Evolutionary conservation across 2,888 invertebrate genomes (phyloP).

Genomic region (Lissocephala sabroskyi): DNA sequence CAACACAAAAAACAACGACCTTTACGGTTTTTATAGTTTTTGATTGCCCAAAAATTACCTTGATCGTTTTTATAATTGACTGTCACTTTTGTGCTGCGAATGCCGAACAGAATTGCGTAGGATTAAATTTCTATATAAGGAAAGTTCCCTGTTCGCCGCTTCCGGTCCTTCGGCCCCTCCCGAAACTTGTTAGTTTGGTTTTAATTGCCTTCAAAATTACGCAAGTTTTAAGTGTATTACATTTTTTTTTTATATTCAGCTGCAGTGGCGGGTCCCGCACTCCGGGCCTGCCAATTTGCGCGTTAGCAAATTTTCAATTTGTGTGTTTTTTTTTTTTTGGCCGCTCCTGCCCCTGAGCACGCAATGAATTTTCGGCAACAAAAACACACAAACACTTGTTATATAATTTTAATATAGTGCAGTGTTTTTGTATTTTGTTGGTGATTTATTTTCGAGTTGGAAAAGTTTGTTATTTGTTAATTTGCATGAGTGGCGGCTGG

Average conservation of each 20-base stretch:
- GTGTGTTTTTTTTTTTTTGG: not conserved
- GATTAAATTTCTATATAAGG: too few species aligned
- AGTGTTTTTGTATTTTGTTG: not conserved
- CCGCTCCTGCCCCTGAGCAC: too few species aligned
- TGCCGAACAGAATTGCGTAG: too few species aligned
- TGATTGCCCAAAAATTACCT: constrained; percentile 36
- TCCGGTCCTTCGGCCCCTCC: too few species aligned
- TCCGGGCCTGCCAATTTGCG: not conserved
- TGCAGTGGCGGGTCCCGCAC: not conserved
- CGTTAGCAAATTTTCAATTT: not conserved
- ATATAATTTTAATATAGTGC: too few species aligned
- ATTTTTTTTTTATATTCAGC: constrained; percentile 4
- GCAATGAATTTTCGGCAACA: constrained; percentile 1
- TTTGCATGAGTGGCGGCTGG: not conserved
- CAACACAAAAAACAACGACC: not conserved
- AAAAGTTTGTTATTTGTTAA: not conserved
- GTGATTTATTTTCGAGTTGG: not conserved
- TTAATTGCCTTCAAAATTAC: too few species aligned
- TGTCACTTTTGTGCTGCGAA: constrained; percentile 32
- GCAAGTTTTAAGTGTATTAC: not conserved
- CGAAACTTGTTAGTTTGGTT: too few species aligned
- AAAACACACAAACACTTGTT: constrained; percentile 12
- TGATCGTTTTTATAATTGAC: constrained; percentile 51
- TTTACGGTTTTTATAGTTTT: too few species aligned
- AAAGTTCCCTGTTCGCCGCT: too few species aligned